phyloP scores from a whole-genome alignment of 2,888 invertebrate species.

The Hydraecia micacea region DNA sequence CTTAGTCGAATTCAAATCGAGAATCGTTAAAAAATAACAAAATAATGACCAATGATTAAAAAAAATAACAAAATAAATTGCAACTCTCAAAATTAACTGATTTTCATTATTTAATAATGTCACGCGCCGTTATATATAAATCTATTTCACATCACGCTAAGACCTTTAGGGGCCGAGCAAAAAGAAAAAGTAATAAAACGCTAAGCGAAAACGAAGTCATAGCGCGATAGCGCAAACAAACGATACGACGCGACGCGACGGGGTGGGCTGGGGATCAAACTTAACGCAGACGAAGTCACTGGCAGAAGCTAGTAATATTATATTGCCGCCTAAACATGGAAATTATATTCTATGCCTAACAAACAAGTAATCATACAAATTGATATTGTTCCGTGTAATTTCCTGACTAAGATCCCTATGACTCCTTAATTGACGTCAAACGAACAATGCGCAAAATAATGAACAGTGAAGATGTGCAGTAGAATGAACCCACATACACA shows the following conservation, averaged over 20 bases:
- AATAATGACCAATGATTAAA: too few relatives aligned
- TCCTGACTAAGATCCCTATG: constrained; percentile 57
- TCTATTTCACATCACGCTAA: too few relatives aligned
- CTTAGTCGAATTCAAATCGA: too few relatives aligned
- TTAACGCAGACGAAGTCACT: too few relatives aligned
- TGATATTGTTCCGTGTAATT: constrained; percentile 57
- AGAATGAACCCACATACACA: constrained; percentile 76
- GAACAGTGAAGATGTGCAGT: constrained; percentile 59
- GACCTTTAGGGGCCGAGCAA: neutral
- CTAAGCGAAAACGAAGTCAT: neutral
- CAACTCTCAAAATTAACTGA: too few relatives aligned
- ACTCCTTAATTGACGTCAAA: constrained; percentile 69
- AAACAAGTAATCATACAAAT: constrained; percentile 36
- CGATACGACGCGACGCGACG: neutral
- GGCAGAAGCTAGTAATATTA: neutral
- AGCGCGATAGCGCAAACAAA: too few relatives aligned
- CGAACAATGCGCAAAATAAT: constrained; percentile 52
- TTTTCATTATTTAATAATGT: too few relatives aligned
- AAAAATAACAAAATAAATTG: too few relatives aligned
- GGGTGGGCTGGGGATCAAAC: neutral
- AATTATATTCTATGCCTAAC: neutral
- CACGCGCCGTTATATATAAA: too few relatives aligned
- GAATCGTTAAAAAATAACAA: too few relatives aligned
- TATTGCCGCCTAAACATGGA: constrained; percentile 18
- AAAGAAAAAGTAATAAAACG: neutral